A percentile compares a stretch with the other conserved stretches of the same genome.
Conservation (phyloP, 2,888 invertebrate genomes). For the Drosophila suboccidentalis region DNA sequence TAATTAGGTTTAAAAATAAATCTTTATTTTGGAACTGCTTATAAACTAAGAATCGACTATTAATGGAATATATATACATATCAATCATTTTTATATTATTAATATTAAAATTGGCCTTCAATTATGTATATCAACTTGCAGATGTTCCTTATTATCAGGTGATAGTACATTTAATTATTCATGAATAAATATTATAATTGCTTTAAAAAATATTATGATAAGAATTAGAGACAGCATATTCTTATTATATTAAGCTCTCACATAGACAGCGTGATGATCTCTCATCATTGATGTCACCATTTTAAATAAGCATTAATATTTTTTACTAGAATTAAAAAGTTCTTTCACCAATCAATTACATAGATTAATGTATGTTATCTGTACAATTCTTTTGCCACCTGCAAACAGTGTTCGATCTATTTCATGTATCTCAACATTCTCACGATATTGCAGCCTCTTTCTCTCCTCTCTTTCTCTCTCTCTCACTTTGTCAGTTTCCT, state of each 20-base stretch:
- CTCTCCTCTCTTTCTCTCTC: background rate
- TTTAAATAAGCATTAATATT: too few relatives aligned
- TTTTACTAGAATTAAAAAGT: background rate
- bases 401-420: background rate
- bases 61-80: background rate
- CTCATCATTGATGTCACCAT: background rate
- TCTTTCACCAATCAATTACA: background rate
- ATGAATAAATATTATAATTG: too few relatives aligned
- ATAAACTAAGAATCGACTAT: background rate
- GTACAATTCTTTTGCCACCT: constrained; percentile 1
- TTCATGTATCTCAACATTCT: constrained; percentile 41
- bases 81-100: background rate
- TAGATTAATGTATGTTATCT: background rate
- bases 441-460: constrained; percentile 3
- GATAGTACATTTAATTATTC: too few relatives aligned
- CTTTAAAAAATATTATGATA: too few relatives aligned
- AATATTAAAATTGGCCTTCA: too few relatives aligned
- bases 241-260: too few relatives aligned
- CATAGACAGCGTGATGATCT: too few relatives aligned
- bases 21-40: background rate
- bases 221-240: too few relatives aligned
- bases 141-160: too few relatives aligned
- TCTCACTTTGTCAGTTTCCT: background rate
- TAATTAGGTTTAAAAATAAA: background rate
- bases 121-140: too few relatives aligned